These are phyloP conservation scores for Pluvianellus socialis DNA, from an alignment of 2,113 vertebrate genomes.

Conservation along the genomic window DNA sequence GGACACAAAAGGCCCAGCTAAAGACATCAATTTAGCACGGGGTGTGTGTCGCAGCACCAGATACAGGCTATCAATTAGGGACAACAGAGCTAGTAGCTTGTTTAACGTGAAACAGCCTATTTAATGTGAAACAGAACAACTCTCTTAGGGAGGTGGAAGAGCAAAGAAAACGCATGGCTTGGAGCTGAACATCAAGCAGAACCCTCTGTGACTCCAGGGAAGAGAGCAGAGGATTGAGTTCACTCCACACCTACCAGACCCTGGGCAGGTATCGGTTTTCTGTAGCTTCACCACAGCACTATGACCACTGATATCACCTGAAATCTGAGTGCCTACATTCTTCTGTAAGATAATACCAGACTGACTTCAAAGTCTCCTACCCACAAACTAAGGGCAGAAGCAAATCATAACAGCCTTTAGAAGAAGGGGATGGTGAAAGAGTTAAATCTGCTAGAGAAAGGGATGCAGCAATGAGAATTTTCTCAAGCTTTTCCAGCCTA, in stretches of 20 bases:
- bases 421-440: neutral
- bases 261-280: neutral
- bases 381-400: neutral
- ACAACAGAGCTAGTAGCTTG: neutral
- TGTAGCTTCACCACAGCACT: neutral
- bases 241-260: neutral
- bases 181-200: neutral
- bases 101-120: neutral
- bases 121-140: neutral
- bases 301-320: neutral
- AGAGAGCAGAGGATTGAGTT: neutral
- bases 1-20: neutral
- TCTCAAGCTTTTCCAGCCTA: constrained; percentile 31
- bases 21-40: neutral
- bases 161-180: neutral
- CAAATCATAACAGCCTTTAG: neutral
- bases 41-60: fast-evolving
- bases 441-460: constrained; percentile 7
- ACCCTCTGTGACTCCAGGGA: neutral
- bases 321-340: fast-evolving
- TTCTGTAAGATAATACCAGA: neutral
- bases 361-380: neutral
- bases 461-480: constrained; percentile 7
- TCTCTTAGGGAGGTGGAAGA: neutral
- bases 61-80: neutral